Evolutionary conservation across 2,113 vertebrate genomes (phyloP), one percentile per base, ranked within the genome.

Genomic region (Sardina pilchardus): DNA sequence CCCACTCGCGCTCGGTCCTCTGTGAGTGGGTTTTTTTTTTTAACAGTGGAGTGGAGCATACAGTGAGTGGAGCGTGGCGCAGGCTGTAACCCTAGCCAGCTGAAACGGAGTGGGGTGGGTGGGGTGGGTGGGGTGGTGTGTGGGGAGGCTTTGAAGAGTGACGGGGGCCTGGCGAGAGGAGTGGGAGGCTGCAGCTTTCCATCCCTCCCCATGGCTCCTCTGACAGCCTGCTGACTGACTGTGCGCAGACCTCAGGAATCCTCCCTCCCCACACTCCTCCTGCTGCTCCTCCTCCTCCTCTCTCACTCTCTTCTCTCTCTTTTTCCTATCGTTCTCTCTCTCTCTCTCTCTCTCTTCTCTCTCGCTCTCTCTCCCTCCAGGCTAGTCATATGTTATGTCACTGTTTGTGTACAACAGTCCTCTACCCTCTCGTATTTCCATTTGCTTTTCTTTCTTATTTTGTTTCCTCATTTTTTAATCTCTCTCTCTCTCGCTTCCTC

Each of bases 221-320:
- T 80, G 82, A 90, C 84, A 88, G 85, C 45, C 86, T 84, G 81
- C 86, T 87, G 86, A 84, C 56, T 85, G 86, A 89, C 84, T 86
- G 14, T 83, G 87, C 81, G 87, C 85, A 86, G 80, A 83, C 81
- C 63, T 34, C 82, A 75, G 30, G 83, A 88, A 81, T 88, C 59
- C 82, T 82, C 71, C 48, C 34, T 84, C 44, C 39, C 44, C 36
- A n/a, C n/a, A n/a, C n/a, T n/a, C n/a, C 34, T 39, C 45, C 53
- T 90, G n/a, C 34, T n/a, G 42, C 53, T 91, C 86, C 6, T 59
- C 83, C 83, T 85, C n/a, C 4, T 71, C 75, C 16, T 53, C 21
- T 63, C 78, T 83, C 82, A 45, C 75, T 42, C 17, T 21, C 36
- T 21, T 63, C 56, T 43, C 34, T 67, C 83, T 67, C 34, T 42